These are phyloP conservation scores for Ciconia stormi DNA, from an alignment of 2,113 vertebrate genomes.

Conservation along the genomic window DNA sequence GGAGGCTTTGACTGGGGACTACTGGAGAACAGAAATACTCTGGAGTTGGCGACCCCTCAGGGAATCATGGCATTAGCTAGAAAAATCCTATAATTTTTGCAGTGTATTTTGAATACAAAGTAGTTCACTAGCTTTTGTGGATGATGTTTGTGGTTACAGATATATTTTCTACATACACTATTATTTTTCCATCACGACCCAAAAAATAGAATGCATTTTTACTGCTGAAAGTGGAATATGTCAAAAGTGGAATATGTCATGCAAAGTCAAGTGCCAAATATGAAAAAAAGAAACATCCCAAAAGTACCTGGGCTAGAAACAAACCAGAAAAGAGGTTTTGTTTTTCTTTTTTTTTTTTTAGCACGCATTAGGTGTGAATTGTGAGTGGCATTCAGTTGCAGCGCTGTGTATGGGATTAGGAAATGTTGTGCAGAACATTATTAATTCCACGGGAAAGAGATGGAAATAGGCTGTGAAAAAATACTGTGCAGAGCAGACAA, in stretches of 20 bases:
- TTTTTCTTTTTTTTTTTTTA: too few relatives aligned
- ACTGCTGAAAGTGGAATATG: not conserved
- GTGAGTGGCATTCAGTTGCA: not conserved
- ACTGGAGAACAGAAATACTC: not conserved
- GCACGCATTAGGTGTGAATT: not conserved
- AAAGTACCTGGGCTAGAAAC: accelerated
- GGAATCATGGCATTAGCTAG: not conserved
- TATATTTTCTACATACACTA: not conserved
- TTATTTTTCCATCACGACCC: not conserved
- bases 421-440: not conserved
- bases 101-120: not conserved
- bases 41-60: not conserved
- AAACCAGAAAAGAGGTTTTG: accelerated
- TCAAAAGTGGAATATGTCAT: accelerated
- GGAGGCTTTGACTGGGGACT: not conserved
- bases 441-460: constrained; percentile 19
- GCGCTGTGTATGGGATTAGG: accelerated
- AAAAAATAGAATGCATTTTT: not conserved
- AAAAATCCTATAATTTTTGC: not conserved
- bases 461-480: constrained; percentile 46
- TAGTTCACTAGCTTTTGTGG: not conserved
- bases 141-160: not conserved
- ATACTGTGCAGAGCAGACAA: constrained; percentile 26
- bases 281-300: not conserved
- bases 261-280: accelerated